Base-by-base conservation (phyloP, 2,113 vertebrate genomes). In the Empidonax alnorum region DNA sequence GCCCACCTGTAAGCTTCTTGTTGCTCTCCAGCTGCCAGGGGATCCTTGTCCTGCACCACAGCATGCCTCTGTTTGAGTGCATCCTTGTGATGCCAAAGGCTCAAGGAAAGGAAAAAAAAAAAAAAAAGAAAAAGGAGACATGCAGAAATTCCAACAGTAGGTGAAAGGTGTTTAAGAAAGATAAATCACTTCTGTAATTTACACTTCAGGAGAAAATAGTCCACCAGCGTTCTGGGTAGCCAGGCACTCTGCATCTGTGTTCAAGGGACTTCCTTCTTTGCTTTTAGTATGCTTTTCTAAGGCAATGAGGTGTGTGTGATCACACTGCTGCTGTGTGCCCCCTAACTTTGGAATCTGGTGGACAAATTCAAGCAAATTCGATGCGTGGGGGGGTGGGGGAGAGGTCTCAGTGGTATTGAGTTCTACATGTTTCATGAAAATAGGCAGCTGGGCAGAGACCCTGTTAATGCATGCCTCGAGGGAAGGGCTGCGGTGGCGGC, bases 371-470 rank as follows among this genome's bases (percentile, higher is more conserved):
- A 44, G 72, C 53, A 61, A 46, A 80, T 92, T 30, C 66, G 46
- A 83, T 85, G 85, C n/a, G 58, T 20, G 24, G 52, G 37, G 25
- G 59, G 69, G 79, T 50, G 37, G 24, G 56, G 37, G 25, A 63
- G 71, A 85, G 55, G 37, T 92, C 83, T 95, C 72, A 10, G 42
- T 73, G 92, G 82, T 53, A 24, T 4, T 58, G 58, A 83, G 71
- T 86, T 89, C 78, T 88, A 15, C 53, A 35, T 61, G 88, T 85
- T 97, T 89, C 72, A 71, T 88, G 90, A 77, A 88, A 93, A 90
- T 2, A 73, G 67, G 90, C 92, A 94, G 85, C 92, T 94, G 92
- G 88, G 82, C 88, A 93, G 82, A 88, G 75, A 37, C 92, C 85
- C 82, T 83, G 88, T 88, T 88, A 90, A 66, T 88, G 71, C 71